Conservation (phyloP, 2,888 invertebrate species). For the Hedychridium roseum region DNA sequence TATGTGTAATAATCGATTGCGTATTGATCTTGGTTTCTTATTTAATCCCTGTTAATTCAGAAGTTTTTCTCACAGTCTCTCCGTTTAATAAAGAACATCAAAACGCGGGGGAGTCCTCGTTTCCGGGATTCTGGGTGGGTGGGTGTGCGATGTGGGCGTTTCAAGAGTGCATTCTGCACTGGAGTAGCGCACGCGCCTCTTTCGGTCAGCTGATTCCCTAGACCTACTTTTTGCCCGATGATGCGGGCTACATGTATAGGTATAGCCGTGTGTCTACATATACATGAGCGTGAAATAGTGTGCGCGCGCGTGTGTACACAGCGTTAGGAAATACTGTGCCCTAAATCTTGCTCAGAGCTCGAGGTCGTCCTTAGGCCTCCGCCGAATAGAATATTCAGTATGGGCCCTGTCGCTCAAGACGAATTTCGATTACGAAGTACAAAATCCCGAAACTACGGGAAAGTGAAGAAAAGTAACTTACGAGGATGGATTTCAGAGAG, state of each 20-base stretch:
- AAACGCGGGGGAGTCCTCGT: slow-evolving; percentile 6
- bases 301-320: slow-evolving; percentile 1
- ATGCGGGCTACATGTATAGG: slow-evolving; percentile 39
- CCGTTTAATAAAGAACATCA: neutral
- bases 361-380: slow-evolving; percentile 36
- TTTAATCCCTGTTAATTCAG: neutral
- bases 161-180: slow-evolving; percentile 20
- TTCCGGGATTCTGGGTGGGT: slow-evolving; percentile 14
- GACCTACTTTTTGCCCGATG: slow-evolving; percentile 55
- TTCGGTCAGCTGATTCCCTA: slow-evolving; percentile 58
- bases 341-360: slow-evolving; percentile 42
- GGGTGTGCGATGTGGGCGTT: slow-evolving; percentile 30
- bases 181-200: slow-evolving; percentile 45
- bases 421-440: too few relatives aligned
- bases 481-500: too few relatives aligned
- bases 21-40: too few relatives aligned
- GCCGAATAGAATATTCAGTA: too few relatives aligned
- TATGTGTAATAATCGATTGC: too few relatives aligned
- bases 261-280: slow-evolving; percentile 14
- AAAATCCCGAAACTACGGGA: too few relatives aligned
- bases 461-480: too few relatives aligned
- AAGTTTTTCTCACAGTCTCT: neutral
- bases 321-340: slow-evolving; percentile 34
- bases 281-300: neutral
- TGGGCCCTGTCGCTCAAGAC: too few relatives aligned